Base-by-base conservation (phyloP, 2,113 vertebrate species). In the Protobothrops flavoviridis region DNA sequence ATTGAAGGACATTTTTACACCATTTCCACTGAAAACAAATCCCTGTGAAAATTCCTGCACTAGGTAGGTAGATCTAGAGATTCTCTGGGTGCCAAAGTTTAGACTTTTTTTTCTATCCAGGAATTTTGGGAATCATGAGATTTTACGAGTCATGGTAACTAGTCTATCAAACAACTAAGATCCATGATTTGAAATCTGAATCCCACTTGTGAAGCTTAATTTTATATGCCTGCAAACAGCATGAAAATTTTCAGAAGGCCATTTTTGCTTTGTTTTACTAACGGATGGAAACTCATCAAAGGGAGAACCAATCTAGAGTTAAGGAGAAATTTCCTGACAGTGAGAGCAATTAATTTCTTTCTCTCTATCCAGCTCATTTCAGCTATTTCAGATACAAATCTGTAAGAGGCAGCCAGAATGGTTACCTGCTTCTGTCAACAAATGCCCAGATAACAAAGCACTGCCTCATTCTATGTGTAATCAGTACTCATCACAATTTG, bases 391-490 rank as follows among this genome's bases (percentile, higher is more conserved):
- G 50, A 87, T 13, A 93, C 88, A 50, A 91, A 95, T 91, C 90
- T 61, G 57, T 88, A 95, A 81, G 91, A 89, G 57, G 33, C 61
- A 90, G 91, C 95, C 59, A 94, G 55, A 69, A 24, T 93, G 90
- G 87, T 61, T 86, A 88, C n/a, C 56, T 92, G 81, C 90, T 95
- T 91, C 43, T 81, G 92, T 92, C 94, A 94, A 53, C 48, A 59
- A 94, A 93, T 94, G 94, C 53, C 29, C 5, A 56, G 20, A 89
- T 89, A 89, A 92, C 64, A 85, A 57, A 23, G 39, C 24, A 45
- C 23, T 43, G 50, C 52, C 15, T 48, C 24, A 23, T 33, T 91
- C 43, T 61, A 87, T 85, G 69, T 33, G 9, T 1, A 59, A 91
- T 26, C 3, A 55, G 4, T 29, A 64, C 3, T 24, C 45, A 91